Base-by-base conservation (phyloP, 2,797 vertebrate species). In the Amniataba percoides region DNA sequence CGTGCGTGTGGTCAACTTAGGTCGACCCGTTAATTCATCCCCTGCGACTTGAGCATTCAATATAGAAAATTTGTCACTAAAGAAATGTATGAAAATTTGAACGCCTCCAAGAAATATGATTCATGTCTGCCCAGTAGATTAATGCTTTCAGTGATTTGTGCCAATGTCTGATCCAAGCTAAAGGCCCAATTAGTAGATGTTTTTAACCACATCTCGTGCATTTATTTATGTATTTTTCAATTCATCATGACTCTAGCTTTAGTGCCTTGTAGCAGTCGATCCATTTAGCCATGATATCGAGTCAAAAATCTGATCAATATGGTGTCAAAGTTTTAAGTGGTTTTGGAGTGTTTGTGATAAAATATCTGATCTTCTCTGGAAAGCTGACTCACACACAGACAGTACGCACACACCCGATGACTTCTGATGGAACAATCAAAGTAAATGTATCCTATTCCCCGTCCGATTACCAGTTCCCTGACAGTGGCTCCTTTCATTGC, bases 401-500 rank as follows among this genome's bases (percentile, higher is more conserved):
- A 58, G 9, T 5, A 58, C 58, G 31, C 42, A 60, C 49, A 86
- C 59, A 82, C 70, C 56, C 84, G 78, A 81, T 78, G 59, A 71
- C 53, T 74, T 76, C 66, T 84, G 57, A 8, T 71, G 68, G 63
- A 88, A 88, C 74, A 88, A 90, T 84, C 74, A 82, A 63, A 82
- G 67, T 53, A 65, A 78, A 83, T 84, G n/a, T 63, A 61, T 68
- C 60, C 46, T 76, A 85, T 77, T 85, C 69, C 67, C 66, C 27
- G 10, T 77, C 61, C 61, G 79, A 73, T 84, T 77, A 82, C 64
- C 64, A 71, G 27, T 21, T 31, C 15, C 49, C 71, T 52, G 34
- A 90, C 87, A 92, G 77, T 78, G 86, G 77, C 19, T 71, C 68
- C 84, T 91, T 91, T 93, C 84, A 90, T 57, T 43, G 45, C 65